Evolutionary conservation across 2,113 vertebrate genomes (phyloP), one percentile per base, ranked within the genome.

Genomic region (Hipposideros armiger): DNA sequence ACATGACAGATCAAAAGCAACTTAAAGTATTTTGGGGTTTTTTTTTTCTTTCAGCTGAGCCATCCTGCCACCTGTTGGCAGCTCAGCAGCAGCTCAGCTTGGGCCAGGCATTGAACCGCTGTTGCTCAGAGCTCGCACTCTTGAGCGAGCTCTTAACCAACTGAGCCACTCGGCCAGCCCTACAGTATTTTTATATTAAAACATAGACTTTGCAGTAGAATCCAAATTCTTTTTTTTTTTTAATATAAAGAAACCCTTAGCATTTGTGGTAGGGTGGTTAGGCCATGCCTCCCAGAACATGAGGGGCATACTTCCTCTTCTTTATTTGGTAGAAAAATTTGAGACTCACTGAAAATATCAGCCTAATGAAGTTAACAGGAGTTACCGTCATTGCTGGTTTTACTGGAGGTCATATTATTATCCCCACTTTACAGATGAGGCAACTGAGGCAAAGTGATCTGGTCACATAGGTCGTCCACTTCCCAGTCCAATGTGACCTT

Each of bases 131-230:
- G 36, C 36, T 36, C 36, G 36, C 36, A 36, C 36, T 36, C 36
- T 36, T 36, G 36, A 36, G 36, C 36, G 36, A 36, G 36, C 36
- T 36, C 36, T 36, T 36, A 36, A 36, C 36, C 36, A 36, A 36
- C 36, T 36, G 36, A 36, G 36, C 36, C 36, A 36, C 36, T 36
- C 36, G 36, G 36, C 36, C 36, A 36, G 36, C 36, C 36, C 36
- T 36, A 36, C 36, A 96, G 56, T 22, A 17, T 91, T 47, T 96
- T 90, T 77, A 62, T 77, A 47, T 81, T 87, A 72, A 69, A 74
- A 72, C 15, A 30, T 54, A 66, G 54, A 66, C 50, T 69, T 76
- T 94, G 19, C 28, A 54, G 54, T 94, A 85, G 32, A 72, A 92
- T 91, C 30, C 50, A 91, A 40, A 93, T 62, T 26, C 22, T 1